A percentile compares a stretch with the other conserved stretches of the same genome.
Evolutionary conservation across 2,113 vertebrate species (phyloP).

Genomic region (Laticauda colubrina): DNA sequence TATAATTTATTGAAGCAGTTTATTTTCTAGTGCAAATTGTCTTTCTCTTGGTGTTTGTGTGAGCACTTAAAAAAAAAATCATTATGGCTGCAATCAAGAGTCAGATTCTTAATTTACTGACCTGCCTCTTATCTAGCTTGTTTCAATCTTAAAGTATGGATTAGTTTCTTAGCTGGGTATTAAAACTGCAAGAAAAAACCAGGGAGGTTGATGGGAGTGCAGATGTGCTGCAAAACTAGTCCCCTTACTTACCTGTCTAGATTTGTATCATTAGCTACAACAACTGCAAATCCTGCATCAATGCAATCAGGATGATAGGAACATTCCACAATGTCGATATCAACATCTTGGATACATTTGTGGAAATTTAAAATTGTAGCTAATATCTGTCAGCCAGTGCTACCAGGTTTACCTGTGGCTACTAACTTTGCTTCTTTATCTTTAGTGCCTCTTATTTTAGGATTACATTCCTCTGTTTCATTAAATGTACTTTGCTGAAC

Average conservation of each 20-base stretch:
- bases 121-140: constrained; percentile 62
- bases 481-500: not conserved
- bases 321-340: not conserved
- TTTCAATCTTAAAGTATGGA: constrained; percentile 57
- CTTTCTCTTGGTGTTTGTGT: not conserved
- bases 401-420: not conserved
- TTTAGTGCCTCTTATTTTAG: not conserved
- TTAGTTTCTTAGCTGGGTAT: constrained; percentile 34
- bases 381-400: not conserved
- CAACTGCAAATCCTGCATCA: constrained; percentile 43
- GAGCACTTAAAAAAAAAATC: constrained; percentile 45
- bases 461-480: not conserved
- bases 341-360: not conserved
- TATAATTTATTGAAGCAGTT: constrained; percentile 65
- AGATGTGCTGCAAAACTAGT: constrained; percentile 12
- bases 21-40: constrained; percentile 58
- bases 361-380: not conserved
- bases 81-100: constrained; percentile 54
- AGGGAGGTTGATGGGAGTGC: not conserved
- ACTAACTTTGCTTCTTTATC: not conserved
- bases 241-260: constrained; percentile 35
- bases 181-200: constrained; percentile 47
- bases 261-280: constrained; percentile 37
- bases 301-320: constrained; percentile 20
- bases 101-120: constrained; percentile 61